Conservation (phyloP, 2,797 vertebrate species). For the Rhinatrema bivittatum region DNA sequence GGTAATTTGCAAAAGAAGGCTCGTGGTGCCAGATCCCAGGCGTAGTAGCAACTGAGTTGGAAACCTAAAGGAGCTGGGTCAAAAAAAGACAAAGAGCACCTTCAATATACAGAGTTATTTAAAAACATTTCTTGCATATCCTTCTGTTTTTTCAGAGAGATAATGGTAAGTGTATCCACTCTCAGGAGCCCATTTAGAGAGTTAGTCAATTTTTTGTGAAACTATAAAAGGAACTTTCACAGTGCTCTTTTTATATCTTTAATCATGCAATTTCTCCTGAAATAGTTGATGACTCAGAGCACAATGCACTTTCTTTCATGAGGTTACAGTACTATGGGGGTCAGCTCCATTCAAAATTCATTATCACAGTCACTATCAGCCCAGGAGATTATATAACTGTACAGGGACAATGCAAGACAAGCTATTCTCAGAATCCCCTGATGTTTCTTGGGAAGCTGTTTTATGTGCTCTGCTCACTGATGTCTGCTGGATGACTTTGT, state of each 20-base stretch:
- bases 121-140: not conserved
- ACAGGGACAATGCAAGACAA: no score
- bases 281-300: not conserved
- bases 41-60: no score
- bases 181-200: not conserved
- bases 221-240: not conserved
- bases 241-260: not conserved
- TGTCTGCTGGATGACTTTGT: no score
- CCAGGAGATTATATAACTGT: not conserved
- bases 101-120: conserved; percentile 10
- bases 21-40: no score
- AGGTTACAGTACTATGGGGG: not conserved
- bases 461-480: no score
- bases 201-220: not conserved
- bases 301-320: not conserved
- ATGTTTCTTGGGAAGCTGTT: no score
- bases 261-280: no score
- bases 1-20: no score
- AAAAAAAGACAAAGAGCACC: not conserved
- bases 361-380: not conserved
- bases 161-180: not conserved
- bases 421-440: no score
- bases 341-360: not conserved
- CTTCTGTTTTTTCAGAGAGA: conserved; percentile 10
- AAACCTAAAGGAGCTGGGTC: no score